Evolutionary conservation across 2,113 vertebrate species (phyloP), one percentile per base, ranked within the genome.

Genomic region (Perca fluviatilis): DNA sequence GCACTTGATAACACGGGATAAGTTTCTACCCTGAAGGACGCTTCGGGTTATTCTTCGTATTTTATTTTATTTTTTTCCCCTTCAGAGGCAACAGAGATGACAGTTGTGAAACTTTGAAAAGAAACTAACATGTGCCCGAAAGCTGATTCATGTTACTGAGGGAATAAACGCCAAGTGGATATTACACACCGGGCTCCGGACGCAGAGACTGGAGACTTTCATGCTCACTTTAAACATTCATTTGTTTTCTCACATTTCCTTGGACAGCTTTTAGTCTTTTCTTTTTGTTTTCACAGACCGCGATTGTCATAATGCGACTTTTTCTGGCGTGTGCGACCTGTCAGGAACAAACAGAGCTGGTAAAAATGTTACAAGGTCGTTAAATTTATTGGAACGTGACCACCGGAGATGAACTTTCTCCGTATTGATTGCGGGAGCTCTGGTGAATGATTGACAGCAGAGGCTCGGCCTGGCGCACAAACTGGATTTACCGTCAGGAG

Each of bases 401-500:
- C 70, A n/a, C 47, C 79, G 82, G 81, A 89, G 91, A 93, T 91
- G 74, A 91, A 95, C 90, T 94, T 94, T 91, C 85, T 88, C 73
- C 82, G 33, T 60, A 70, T 75, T 67, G 86, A 81, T 68, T 62
- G 88, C 53, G 46, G 68, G 46, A 77, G 77, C 72, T 53, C 16
- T 54, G 79, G 91, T 93, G 86, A 94, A 94, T 95, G 92, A 94
- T 93, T 94, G 80, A 94, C 91, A 85, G 85, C 80, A 2, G 58
- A 49, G 77, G 30, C 36, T 77, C 5, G 27, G 21, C 58, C 62
- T 36, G 78, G 30, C 14, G 63, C 82, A 77, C 33, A 8, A 51
- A 58, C 53, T 58, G 80, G 79, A 82, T 77, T 60, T 65, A 69
- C 58, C 6, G 5, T 4, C 57, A 43, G 58, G 14, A 77, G 25